Evolutionary conservation across 2,797 vertebrate species (phyloP), one percentile per base, ranked within the genome.

Genomic region (Craterocephalus amniculus): DNA sequence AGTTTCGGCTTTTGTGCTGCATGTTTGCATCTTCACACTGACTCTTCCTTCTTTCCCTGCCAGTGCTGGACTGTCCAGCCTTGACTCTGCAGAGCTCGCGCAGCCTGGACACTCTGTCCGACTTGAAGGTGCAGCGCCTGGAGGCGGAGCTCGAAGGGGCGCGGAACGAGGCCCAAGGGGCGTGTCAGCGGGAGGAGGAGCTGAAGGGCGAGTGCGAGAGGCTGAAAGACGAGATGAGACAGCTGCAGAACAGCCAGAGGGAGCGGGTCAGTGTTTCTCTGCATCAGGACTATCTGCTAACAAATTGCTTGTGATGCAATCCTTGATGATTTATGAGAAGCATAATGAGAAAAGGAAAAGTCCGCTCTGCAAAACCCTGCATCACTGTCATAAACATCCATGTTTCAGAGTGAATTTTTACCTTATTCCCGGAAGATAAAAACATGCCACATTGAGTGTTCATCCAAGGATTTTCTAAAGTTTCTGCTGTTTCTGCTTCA

Each of bases 141-240:
- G 97, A 99, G 87, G 97, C 95, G 0, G 96, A 97, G 85, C 93
- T 99, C 34, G 97, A 98, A 82, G 97, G 95, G 56, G 96, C 94
- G 0, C 92, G 96, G 60, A 95, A 96, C 6, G 96, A 98, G 84
- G 94, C 92, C 22, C 96, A 96, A 80, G 96, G 95, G 1, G 96
- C 96, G 0, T 97, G 97, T 87, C 96, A 94, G 81, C 92, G 97
- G 0, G 97, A 98, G 71, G 96, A 96, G 80, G 96, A 97, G 52
- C 91, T 97, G 62, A 97, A 98, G 86, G 94, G 91, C 0, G 96
- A 97, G 83, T 96, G 96, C 0, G 96, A 97, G 83, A 78, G 96
- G 31, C 93, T 99, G 60, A 96, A 96, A 88, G 95, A 95, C 1
- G 96, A 98, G 85, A 93, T 98, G 68, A 95, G 95, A 63, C 96